Evolutionary conservation across 2,888 invertebrate species (phyloP), one percentile per base, ranked within the genome.

Genomic region (Caenorhabditis plicata): DNA sequence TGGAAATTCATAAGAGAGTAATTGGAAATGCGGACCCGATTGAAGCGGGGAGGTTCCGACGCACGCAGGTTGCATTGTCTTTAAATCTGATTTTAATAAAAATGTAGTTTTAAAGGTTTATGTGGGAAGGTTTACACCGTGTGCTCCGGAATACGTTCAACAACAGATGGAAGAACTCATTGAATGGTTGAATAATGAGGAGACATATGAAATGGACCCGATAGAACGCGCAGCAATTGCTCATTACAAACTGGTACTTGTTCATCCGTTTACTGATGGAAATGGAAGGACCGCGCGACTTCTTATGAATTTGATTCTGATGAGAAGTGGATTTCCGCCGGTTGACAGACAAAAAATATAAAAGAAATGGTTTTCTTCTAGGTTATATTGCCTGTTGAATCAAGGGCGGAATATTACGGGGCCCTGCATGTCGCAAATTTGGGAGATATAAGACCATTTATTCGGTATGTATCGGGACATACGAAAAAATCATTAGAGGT

Each of bases 241-340:
- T 0, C 96, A 96, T 84, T 96, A 95, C 83, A 93, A 93, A 83
- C 83, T 96, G 38, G 96, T 71, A 22, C 90, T 90, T 81, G 93
- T 96, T 71, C 96, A 96, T 84, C 96, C 96, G 0, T 96, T 96
- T 83, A 87, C 89, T 2, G 95, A 96, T 82, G 95, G 96, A 41
- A 96, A 96, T 80, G 96, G 95, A 0, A 87, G 96, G 78, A 95
- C 95, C 0, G 92, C 93, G 13, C 86, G 96, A 25, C 85, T 96
- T 22, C 86, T 96, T 2, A 95, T 96, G 94, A 96, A 96, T 83
- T 87, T 93, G 72, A 87, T 96, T 64, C 86, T 96, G 27, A 90
- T 96, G 90, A 82, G 90, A 82, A 90, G 91, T 1, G 94, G 95
- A 0, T 96, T 90, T 84, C 95, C 95, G 0, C 94, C 95, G 0